Conservation (phyloP, 2,888 invertebrate genomes). For the Leucoma salicis region DNA sequence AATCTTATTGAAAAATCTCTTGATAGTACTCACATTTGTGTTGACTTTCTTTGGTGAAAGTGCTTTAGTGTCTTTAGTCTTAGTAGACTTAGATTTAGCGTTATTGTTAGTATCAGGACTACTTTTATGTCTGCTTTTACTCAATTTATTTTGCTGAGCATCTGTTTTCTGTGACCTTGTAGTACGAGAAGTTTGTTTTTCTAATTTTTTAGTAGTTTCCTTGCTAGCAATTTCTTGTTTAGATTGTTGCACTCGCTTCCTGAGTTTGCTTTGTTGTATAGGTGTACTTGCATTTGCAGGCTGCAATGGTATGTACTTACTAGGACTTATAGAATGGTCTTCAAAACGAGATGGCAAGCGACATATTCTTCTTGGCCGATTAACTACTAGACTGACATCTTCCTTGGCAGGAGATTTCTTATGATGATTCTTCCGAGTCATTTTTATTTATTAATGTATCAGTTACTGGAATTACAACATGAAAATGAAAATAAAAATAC, state of each 20-base stretch:
- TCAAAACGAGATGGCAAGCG: slow-evolving; percentile 63
- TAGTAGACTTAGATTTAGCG: slow-evolving; percentile 25
- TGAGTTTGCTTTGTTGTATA: slow-evolving; percentile 34
- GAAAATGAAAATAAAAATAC: too few relatives aligned
- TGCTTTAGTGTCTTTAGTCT: slow-evolving; percentile 3
- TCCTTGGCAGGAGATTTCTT: too few relatives aligned
- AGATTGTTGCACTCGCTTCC: too few relatives aligned
- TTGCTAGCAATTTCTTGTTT: not conserved
- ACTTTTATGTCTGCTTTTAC: slow-evolving; percentile 27
- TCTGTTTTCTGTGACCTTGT: not conserved
- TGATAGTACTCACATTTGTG: not conserved
- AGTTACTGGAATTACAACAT: too few relatives aligned
- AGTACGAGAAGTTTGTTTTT: not conserved
- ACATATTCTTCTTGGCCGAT: slow-evolving; percentile 58
- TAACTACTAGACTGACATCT: slow-evolving; percentile 47
- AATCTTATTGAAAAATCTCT: not conserved
- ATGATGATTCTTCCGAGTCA: too few relatives aligned
- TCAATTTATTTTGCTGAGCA: not conserved
- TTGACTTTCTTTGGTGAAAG: not conserved
- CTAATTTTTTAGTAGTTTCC: slow-evolving; percentile 4
- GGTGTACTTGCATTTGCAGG: slow-evolving; percentile 67
- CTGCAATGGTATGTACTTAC: slow-evolving; percentile 54
- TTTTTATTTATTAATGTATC: too few relatives aligned
- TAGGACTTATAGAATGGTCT: slow-evolving; percentile 62
- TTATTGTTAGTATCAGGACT: slow-evolving; percentile 57